Base-by-base conservation (phyloP, 1,140 invertebrate genomes). In the Drosophila ironensis region DNA sequence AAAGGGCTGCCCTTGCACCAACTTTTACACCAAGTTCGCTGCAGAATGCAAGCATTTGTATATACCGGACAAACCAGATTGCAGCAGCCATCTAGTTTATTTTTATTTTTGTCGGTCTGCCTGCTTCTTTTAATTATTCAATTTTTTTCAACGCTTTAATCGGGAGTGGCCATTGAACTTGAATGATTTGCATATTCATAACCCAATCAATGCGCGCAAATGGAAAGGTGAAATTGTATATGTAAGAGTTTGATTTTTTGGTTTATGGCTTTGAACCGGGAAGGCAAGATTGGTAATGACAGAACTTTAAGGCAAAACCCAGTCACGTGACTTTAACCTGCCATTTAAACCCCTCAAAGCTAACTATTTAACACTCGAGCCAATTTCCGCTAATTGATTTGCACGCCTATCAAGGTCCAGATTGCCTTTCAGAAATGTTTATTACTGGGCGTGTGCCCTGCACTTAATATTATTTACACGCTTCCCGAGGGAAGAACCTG, bases 1-100 rank as follows among this genome's bases (percentile, higher is more conserved):
- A n/a, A n/a, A n/a, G n/a, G 11, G 4, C 11, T 50, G 12, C 12
- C 19, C n/a, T n/a, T 16, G 3, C 11, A 4, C 11, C 11, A 8
- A 4, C 35, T 25, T n/a, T 35, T 57, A 57, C 38, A 61, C 11
- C 27, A 11, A 12, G 20, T 11, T 4, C 7, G 11, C n/a, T 6
- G 4, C 4, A 25, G 8, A 14, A 33, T n/a, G n/a, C 20, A 17
- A 14, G 40, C 8, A 12, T 8, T 14, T 61, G 54, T 54, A 61
- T 45, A 60, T 14, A 84, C 69, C 77, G 73, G 69, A 78, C 67
- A 64, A 57, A 51, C 69, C 61, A 77, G 78, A 60, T 72, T 75
- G 52, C 68, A 66, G 40, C 45, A 25, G 38, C 19, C 56, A 63
- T 47, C 63, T 71, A 54, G 78, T 71, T 84, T 73, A n/a, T 28